A percentile compares a stretch with the other conserved stretches of the same genome.
These are phyloP conservation scores for Automeris io DNA, from an alignment of 2,888 invertebrate genomes.

Conservation along the genomic window DNA sequence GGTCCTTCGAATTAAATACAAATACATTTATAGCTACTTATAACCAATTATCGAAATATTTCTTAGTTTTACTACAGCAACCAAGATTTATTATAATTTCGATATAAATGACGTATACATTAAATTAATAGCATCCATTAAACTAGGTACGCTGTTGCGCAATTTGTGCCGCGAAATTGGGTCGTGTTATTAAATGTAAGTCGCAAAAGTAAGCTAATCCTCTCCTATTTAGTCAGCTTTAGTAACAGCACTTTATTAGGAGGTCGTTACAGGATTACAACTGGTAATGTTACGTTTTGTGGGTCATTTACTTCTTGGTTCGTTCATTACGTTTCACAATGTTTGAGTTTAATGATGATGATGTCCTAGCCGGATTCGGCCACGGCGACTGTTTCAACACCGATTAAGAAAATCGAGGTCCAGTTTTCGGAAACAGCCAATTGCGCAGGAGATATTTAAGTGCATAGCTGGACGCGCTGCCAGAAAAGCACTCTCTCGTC, in stretches of 20 bases:
- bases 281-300: not conserved
- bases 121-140: constrained; percentile 8
- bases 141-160: constrained; percentile 1
- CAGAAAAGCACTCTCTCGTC: too few species aligned
- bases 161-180: constrained; percentile 6
- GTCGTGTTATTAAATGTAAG: constrained; percentile 5
- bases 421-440: too few species aligned
- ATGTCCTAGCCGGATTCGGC: too few species aligned
- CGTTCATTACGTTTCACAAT: too few species aligned
- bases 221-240: constrained; percentile 1
- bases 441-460: too few species aligned
- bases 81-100: constrained; percentile 8
- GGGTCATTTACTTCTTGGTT: not conserved
- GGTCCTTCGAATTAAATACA: too few species aligned
- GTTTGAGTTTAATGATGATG: too few species aligned
- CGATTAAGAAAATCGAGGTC: too few species aligned
- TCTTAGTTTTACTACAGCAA: not conserved
- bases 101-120: constrained; percentile 4
- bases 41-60: not conserved
- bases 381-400: too few species aligned
- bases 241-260: constrained; percentile 2
- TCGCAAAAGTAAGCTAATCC: constrained; percentile 4
- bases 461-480: too few species aligned
- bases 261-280: not conserved
- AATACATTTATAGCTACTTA: too few species aligned